These are phyloP conservation scores for Macrochelys suwanniensis DNA, from an alignment of 2,797 vertebrate species.

Conservation along the genomic window DNA sequence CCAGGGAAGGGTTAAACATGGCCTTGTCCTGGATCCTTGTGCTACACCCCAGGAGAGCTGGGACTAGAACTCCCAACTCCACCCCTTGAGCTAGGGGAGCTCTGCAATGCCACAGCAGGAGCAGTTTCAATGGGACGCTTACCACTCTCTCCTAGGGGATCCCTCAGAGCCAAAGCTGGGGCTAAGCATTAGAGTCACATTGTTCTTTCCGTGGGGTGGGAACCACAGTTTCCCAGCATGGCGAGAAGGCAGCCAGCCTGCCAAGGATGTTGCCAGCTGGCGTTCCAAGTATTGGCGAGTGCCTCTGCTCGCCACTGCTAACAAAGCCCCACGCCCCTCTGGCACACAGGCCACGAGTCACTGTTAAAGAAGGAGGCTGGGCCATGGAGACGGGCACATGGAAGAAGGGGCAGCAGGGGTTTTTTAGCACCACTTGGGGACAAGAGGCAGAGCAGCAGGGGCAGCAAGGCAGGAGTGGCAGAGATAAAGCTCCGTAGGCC, in stretches of 20 bases:
- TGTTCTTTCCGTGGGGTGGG: neutral
- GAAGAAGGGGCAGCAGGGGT: no score
- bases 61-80: neutral
- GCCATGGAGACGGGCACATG: no score
- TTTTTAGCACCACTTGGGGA: no score
- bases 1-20: neutral
- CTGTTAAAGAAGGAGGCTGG: no score
- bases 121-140: neutral
- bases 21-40: neutral
- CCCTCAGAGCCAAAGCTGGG: neutral
- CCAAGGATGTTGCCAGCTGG: neutral
- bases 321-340: no score
- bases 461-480: no score
- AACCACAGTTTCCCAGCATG: neutral
- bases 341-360: no score
- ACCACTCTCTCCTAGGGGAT: neutral
- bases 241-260: neutral
- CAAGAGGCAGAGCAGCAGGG: no score
- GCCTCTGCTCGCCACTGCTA: no score
- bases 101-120: neutral
- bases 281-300: neutral
- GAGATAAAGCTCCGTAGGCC: no score
- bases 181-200: neutral
- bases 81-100: neutral
- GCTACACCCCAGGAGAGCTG: neutral